Evolutionary conservation across 2,797 vertebrate genomes (phyloP), one percentile per base, ranked within the genome.

Genomic region (Notoglanidium macrostoma): DNA sequence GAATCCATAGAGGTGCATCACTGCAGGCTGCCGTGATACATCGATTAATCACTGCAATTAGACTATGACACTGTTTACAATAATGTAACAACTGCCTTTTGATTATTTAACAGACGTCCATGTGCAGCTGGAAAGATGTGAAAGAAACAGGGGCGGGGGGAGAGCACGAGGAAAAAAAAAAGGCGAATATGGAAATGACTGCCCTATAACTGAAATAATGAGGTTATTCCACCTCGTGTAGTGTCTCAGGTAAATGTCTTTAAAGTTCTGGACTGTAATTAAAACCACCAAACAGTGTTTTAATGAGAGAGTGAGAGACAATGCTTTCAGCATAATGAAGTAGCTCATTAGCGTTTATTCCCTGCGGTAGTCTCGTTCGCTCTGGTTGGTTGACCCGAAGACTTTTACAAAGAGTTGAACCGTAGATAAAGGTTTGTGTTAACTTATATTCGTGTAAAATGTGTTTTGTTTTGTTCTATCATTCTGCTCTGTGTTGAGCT

Each of bases 1-100:
- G 91, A 89, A 95, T 94, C 94, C 91, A 93, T 94, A 94, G 87
- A 90, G 92, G 89, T 91, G 91, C 86, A 87, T 90, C 84, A 91
- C 89, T 81, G 85, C 77, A 82, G 86, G 80, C 68, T 78, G 83
- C 83, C 55, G 68, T 92, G 91, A 93, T 94, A 91, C 90, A 91
- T 90, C 92, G 90, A 96, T 95, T 93, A 95, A 96, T 95, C 94
- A 94, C 89, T 89, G 85, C 92, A 92, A 93, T 94, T 92, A 89
- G 86, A 59, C 87, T 87, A 93, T 92, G 92, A 93, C 93, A 93
- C 93, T 93, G 92, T 95, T 95, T 94, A 90, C 90, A 85, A 78
- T 29, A 90, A 90, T 89, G 81, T 85, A 90, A 87, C 86, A 68
- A 51, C 70, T 74, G 67, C 12, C 59, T 44, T 29, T 88, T 21